Percentiles rank a stretch among this genome's conserved stretches.
Conservation (phyloP, 2,113 vertebrate genomes). For the Meriones unguiculatus region DNA sequence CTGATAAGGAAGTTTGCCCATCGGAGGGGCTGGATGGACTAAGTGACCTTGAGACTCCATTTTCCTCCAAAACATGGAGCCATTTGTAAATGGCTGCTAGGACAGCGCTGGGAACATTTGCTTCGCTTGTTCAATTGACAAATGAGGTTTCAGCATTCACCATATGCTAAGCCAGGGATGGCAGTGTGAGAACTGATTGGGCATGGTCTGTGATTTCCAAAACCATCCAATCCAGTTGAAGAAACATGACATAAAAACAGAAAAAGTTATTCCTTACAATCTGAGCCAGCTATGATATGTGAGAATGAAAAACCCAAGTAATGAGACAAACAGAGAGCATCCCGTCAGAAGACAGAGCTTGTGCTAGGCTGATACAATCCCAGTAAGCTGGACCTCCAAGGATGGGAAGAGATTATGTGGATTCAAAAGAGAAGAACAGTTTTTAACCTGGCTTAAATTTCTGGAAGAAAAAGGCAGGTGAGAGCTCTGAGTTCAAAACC, state of each 20-base stretch:
- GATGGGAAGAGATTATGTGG: neutral
- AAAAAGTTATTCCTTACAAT: neutral
- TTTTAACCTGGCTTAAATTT: neutral
- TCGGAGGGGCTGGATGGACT: neutral
- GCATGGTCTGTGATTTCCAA: neutral
- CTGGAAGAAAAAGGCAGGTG: neutral
- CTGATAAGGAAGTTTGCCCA: neutral
- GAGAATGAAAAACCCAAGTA: neutral
- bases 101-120: neutral
- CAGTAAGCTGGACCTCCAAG: neutral
- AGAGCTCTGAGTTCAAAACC: neutral
- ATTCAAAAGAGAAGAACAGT: too few species aligned
- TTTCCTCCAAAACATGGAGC: neutral
- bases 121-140: neutral
- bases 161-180: neutral
- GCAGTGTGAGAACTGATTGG: neutral
- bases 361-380: neutral
- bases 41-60: neutral
- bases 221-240: neutral
- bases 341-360: constrained; percentile 29
- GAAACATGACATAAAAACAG: neutral
- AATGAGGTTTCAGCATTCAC: neutral
- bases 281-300: neutral
- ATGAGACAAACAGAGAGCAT: neutral
- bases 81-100: neutral